Evolutionary conservation across 1,140 invertebrate species (phyloP).

Genomic region (Asobara japonica): DNA sequence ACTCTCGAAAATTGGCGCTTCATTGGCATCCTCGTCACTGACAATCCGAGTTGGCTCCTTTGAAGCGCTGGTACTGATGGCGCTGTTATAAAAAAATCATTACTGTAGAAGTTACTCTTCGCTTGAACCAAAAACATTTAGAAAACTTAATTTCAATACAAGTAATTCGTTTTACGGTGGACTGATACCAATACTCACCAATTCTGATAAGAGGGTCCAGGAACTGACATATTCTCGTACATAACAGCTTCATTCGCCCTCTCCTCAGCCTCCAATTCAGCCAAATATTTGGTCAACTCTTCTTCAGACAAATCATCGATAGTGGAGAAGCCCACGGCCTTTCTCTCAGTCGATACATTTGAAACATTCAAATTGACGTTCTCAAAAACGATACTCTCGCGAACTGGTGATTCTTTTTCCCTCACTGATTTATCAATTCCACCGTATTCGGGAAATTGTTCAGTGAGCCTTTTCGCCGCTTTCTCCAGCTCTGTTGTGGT

Average conservation of each 20-base stretch:
- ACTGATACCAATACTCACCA: too few species aligned
- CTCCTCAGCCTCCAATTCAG: slow-evolving; percentile 67
- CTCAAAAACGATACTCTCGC: slow-evolving; percentile 43
- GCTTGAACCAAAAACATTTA: too few species aligned
- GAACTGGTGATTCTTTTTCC: slow-evolving; percentile 41
- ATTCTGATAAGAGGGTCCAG: slow-evolving; percentile 19
- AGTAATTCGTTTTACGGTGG: too few species aligned
- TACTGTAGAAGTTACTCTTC: slow-evolving; percentile 21
- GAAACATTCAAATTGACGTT: slow-evolving; percentile 43
- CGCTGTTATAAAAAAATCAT: too few species aligned
- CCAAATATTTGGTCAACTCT: slow-evolving; percentile 70
- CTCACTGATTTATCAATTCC: slow-evolving; percentile 8
- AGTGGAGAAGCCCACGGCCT: slow-evolving; percentile 37
- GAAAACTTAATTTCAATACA: too few species aligned
- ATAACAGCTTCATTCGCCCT: slow-evolving; percentile 43
- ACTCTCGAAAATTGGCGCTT: slow-evolving; percentile 56
- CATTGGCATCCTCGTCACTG: slow-evolving; percentile 55
- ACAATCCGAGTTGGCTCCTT: background rate
- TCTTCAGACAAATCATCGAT: slow-evolving; percentile 68
- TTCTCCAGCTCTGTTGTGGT: slow-evolving; percentile 51
- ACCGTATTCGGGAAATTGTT: slow-evolving; percentile 38
- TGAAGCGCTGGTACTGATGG: background rate
- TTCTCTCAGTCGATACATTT: slow-evolving; percentile 24
- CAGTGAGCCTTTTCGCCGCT: slow-evolving; percentile 46
- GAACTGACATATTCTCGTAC: slow-evolving; percentile 47